Evolutionary conservation across 2,113 vertebrate species (phyloP).

Genomic region (Geothlypis trichas): DNA sequence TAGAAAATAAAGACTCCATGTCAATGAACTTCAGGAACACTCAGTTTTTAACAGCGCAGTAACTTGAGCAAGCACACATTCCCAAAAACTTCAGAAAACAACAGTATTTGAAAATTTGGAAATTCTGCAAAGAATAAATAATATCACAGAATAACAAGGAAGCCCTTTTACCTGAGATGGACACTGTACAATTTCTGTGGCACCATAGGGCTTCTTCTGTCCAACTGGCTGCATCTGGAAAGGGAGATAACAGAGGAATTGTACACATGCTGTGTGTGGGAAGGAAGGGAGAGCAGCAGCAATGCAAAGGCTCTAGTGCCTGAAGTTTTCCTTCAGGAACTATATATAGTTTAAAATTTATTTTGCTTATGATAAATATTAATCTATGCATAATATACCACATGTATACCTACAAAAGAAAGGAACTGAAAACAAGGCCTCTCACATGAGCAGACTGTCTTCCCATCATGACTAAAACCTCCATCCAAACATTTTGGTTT

Average conservation of each 20-base stretch:
- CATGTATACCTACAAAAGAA: not conserved
- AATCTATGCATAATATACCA: not conserved
- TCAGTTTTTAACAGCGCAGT: not conserved
- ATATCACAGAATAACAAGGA: not conserved
- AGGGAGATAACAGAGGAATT: not conserved
- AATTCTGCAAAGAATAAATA: not conserved
- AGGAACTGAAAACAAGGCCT: not conserved
- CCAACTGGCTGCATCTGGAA: constrained; percentile 72
- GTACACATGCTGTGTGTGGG: not conserved
- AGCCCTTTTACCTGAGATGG: constrained; percentile 69
- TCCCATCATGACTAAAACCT: not conserved
- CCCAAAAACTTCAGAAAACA: not conserved
- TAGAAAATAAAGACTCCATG: not conserved
- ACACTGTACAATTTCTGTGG: constrained; percentile 21
- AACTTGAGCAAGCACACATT: not conserved
- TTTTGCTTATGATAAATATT: not conserved
- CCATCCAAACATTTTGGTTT: not conserved
- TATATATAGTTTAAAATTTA: not conserved
- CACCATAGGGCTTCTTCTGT: constrained; percentile 37
- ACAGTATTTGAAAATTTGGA: not conserved
- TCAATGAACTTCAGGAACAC: not conserved
- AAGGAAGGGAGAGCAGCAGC: not conserved
- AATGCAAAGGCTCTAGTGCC: not conserved
- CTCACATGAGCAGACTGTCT: not conserved
- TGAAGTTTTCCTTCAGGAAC: not conserved